phyloP scores from a whole-genome alignment of 2,797 vertebrate genomes.

The Varecia variegata region DNA sequence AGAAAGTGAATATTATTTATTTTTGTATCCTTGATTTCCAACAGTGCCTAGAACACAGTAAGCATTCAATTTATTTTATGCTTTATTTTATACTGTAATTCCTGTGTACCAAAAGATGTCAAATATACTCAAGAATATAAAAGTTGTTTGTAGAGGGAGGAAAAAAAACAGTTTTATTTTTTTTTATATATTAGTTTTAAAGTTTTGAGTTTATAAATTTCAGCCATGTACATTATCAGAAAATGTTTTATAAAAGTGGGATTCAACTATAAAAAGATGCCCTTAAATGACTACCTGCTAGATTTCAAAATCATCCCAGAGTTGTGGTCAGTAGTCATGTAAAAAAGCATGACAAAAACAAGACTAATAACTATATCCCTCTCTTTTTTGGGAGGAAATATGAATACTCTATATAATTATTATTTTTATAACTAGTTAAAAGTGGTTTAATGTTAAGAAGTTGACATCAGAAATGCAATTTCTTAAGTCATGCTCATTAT shows the following conservation, averaged over 20 bases:
- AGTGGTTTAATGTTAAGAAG: neutral
- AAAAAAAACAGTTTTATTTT: neutral
- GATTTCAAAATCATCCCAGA: neutral
- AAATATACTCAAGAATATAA: neutral
- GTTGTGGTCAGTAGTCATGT: neutral
- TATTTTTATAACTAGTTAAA: constrained; percentile 3
- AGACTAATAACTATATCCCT: neutral
- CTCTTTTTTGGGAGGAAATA: neutral
- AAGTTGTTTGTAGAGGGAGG: neutral
- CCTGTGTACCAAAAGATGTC: neutral
- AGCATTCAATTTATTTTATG: neutral
- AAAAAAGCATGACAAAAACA: neutral
- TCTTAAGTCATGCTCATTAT: neutral
- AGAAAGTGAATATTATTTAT: neutral
- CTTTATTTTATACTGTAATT: neutral
- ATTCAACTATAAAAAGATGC: neutral
- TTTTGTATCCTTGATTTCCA: neutral
- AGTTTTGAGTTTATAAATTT: neutral
- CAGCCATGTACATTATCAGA: neutral
- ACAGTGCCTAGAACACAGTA: neutral
- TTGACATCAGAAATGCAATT: neutral
- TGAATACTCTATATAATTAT: neutral
- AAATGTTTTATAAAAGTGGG: neutral
- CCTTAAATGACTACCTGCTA: neutral
- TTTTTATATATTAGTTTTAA: neutral